Base-by-base conservation (phyloP, 2,888 invertebrate genomes). In the Cartodere bifasciata region DNA sequence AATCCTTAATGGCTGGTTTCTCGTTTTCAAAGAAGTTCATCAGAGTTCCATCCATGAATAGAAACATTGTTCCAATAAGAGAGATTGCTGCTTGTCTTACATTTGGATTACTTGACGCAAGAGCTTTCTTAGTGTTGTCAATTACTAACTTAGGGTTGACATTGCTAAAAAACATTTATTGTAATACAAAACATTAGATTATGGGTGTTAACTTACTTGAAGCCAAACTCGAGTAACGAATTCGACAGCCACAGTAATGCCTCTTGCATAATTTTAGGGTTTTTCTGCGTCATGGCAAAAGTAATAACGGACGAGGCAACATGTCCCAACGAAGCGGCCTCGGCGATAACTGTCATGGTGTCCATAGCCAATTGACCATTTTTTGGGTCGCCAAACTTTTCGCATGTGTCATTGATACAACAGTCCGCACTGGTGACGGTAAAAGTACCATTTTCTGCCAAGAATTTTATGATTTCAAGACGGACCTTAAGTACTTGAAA, bases 241-340 rank as follows among this genome's bases (percentile, higher is more conserved):
- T 60, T 70, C 1, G 75, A 63, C 37, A 88, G 66, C 90, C 91
- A 92, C 34, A 70, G 67, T 31, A 91, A 66, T 32, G 84, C 68
- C 57, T 91, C 91, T 1, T 83, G 75, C 50, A 88, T 86, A 22
- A 88, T 85, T 60, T 90, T 90, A 0, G 91, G 91, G 51, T 83
- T 91, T 60, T 88, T 90, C 57, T 90, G 87, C 6, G 64, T 63
- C 58, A 88, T 84, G 0, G 86, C 83, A 52, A 73, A 78, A 2
- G 72, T 67, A 13, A 87, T 59, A 0, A 81, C 74, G 51, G 78
- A 75, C 16, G 69, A 68, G 2, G 82, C 68, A 1, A 88, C 72
- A 39, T 75, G 73, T 31, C 85, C 83, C 6, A 91, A 60, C 15
- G 73, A 75, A 3, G 77, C 77, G 0, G 79, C 76, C 48, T 87